Percentiles rank a stretch among this genome's conserved stretches.
Conservation (phyloP, 2,888 invertebrate species). For the Galeruca laticollis region DNA sequence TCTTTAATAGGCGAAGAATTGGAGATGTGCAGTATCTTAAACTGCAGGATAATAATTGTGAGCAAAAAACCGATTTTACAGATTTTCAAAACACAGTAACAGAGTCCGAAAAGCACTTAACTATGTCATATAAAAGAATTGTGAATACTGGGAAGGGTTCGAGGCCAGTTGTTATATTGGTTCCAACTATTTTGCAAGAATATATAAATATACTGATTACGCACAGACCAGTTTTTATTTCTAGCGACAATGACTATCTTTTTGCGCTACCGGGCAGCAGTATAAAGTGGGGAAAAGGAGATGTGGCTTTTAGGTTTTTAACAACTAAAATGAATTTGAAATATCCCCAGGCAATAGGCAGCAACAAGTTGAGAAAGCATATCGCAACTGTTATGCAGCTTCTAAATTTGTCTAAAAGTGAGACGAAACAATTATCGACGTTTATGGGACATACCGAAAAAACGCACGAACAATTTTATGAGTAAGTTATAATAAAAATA, state of each 20-base stretch:
- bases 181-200: slow-evolving; percentile 50
- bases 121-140: slow-evolving; percentile 52
- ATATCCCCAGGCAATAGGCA: slow-evolving; percentile 47
- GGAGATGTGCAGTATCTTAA: too few relatives aligned
- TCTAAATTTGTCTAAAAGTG: slow-evolving; percentile 46
- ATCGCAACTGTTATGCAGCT: slow-evolving; percentile 53
- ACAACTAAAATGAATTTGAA: slow-evolving; percentile 48
- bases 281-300: slow-evolving; percentile 53
- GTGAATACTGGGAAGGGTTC: slow-evolving; percentile 54
- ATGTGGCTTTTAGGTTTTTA: slow-evolving; percentile 51
- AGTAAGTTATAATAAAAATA: slow-evolving; percentile 36
- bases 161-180: slow-evolving; percentile 53
- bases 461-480: slow-evolving; percentile 46
- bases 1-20: slow-evolving; percentile 47
- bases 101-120: slow-evolving; percentile 48
- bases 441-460: slow-evolving; percentile 50
- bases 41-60: slow-evolving; percentile 43
- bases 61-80: slow-evolving; percentile 37
- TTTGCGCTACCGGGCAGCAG: slow-evolving; percentile 51
- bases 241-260: slow-evolving; percentile 52
- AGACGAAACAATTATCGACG: slow-evolving; percentile 45
- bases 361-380: slow-evolving; percentile 53
- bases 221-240: slow-evolving; percentile 50
- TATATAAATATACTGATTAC: slow-evolving; percentile 47
- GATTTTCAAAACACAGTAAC: slow-evolving; percentile 49